Percentiles rank a stretch among this genome's conserved stretches.
Evolutionary conservation across 2,113 vertebrate species (phyloP).

Genomic region (Erythrocercus mccallii): DNA sequence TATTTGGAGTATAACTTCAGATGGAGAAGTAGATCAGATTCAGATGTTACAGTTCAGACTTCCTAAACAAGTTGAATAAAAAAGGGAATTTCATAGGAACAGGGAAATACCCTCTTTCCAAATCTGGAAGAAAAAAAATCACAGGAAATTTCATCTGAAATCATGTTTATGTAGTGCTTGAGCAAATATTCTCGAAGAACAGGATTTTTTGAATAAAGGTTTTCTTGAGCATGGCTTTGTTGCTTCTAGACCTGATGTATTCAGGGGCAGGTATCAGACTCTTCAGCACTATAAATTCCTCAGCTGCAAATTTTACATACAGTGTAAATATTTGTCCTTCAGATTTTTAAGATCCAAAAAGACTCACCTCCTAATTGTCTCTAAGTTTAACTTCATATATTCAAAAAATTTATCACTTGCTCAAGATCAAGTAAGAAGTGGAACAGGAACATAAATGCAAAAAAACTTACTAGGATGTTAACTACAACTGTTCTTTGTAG

Average conservation of each 20-base stretch:
- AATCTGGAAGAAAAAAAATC: not conserved
- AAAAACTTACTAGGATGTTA: not conserved
- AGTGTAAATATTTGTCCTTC: not conserved
- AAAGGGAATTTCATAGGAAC: not conserved
- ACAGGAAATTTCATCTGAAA: not conserved
- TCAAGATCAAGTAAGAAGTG: not conserved
- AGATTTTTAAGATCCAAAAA: not conserved
- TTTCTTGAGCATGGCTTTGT: not conserved
- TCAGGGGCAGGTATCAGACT: not conserved
- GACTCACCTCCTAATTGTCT: not conserved
- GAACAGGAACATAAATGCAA: not conserved
- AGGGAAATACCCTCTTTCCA: fast-evolving
- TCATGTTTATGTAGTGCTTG: not conserved
- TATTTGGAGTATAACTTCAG: not conserved
- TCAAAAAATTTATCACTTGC: not conserved
- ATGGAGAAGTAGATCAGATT: not conserved
- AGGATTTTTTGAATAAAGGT: not conserved
- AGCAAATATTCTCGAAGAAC: not conserved
- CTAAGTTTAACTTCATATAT: not conserved
- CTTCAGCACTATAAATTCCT: not conserved
- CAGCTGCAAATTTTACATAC: not conserved
- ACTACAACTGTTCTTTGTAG: not conserved
- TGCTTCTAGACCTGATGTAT: not conserved
- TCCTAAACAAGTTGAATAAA: not conserved
- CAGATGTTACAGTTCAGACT: not conserved